Base-by-base conservation (phyloP, 2,888 invertebrate species). In the Automeris io region DNA sequence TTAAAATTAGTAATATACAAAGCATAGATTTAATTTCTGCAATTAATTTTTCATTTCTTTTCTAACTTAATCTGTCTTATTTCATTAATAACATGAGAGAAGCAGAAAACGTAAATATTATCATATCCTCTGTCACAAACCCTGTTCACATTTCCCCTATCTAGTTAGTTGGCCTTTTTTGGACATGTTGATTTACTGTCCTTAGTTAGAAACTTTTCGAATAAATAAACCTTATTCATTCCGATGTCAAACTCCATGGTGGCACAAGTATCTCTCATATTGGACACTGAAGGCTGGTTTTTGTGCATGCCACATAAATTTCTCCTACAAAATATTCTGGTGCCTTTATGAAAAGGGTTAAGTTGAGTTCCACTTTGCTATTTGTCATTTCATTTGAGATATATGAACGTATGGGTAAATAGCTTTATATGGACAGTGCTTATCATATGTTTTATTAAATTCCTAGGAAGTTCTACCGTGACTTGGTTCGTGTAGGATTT, bases 141-240 rank as follows among this genome's bases (percentile, higher is more conserved):
- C 24, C 38, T 25, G 33, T 38, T 38, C 38, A 33, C 33, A 38
- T 38, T 33, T 34, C 23, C 34, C 39, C 43, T 47, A 52, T 55
- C 57, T 59, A 59, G 66, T 65, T 63, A 61, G 57, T 62, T 66
- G 61, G 62, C 62, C 60, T 60, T 64, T 56, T 54, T 57, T 56
- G 63, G 69, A 65, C 70, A 69, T 69, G 67, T 70, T 80, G 78
- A 83, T 83, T 80, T 80, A 82, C 68, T 73, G 76, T 70, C 57
- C 59, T 64, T 62, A 67, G 70, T 74, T 70, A 56, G 60, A 64
- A 83, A 85, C 76, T 85, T 83, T 78, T 47, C 70, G 74, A 80
- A 85, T 85, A 83, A 82, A 85, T 83, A 81, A 81, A 72, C 78
- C 76, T 70, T 79, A 76, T 77, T 75, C 74, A 68, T 60, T 69